Evolutionary conservation across 2,113 vertebrate genomes (phyloP), one percentile per base, ranked within the genome.

Genomic region (Lota lota): DNA sequence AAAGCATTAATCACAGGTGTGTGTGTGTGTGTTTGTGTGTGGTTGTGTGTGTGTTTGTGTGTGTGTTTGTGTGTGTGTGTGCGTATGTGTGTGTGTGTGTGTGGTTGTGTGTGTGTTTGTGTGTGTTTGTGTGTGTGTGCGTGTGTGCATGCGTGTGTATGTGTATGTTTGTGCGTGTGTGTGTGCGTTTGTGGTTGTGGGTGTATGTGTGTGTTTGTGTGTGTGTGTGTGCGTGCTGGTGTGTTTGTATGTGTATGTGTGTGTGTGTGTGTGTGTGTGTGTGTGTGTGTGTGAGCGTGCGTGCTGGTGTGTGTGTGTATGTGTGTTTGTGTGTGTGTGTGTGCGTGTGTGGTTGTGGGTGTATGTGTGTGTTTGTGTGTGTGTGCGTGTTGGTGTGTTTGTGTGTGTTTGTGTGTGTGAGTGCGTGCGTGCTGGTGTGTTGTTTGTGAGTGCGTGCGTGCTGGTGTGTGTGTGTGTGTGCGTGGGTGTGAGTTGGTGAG

Each of bases 1-100:
- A 83, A 82, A 83, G 78, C 78, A 69, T 77, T 79, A 73, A 75
- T 79, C 70, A 82, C 17, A 73, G 40, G 7, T 47, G 70, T 73
- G 72, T 77, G 33, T 53, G 61, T 71, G 70, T 4, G 40, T 16
- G 1, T 18, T 36, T 65, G 17, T 40, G 20, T 18, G 61, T 70
- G 21, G 47, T 21, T 59, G 24, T 28, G 1, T 28, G 24, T 28
- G 24, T 28, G 24, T 2, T 3, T 28, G 24, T 28, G 24, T 28
- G 24, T 28, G 24, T 28, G 24, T 28, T 3, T 28, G 24, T 28
- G 24, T 28, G 24, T 28, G 24, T 28, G 24, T 28, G 24, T 47
- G 40, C 7, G 40, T 47, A 6, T 47, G 24, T 28, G 20, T 64
- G 61, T 53, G 28, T 65, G 40, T 57, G 22, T 76, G 59, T 71